Evolutionary conservation across 2,888 invertebrate species (phyloP).

Genomic region (Oscheius onirici): DNA sequence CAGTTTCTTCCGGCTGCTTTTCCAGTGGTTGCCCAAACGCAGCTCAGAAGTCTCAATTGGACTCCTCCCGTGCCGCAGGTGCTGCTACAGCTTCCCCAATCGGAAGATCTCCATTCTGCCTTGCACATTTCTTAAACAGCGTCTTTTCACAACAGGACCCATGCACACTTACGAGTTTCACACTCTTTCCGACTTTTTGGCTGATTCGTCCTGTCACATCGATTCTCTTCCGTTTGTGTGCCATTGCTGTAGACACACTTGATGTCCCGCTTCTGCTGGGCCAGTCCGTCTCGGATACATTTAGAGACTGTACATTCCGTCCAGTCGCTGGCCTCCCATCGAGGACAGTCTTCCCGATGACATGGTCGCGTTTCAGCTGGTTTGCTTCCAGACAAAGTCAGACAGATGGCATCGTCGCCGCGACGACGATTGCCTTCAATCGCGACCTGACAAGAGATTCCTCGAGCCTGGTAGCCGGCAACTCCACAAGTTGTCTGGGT

Average conservation of each 20-base stretch:
- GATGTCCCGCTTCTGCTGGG: constrained; percentile 81
- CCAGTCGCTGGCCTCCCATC: constrained; percentile 67
- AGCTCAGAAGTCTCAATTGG: constrained; percentile 84
- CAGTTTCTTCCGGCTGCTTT: constrained; percentile 88
- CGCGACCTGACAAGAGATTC: constrained; percentile 37
- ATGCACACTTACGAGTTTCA: constrained; percentile 76
- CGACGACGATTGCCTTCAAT: constrained; percentile 38
- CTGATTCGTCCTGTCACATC: constrained; percentile 81
- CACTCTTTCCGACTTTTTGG: constrained; percentile 86
- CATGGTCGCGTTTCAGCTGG: constrained; percentile 66
- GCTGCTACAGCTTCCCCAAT: constrained; percentile 91
- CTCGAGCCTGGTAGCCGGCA: constrained; percentile 54
- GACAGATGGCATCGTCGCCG: constrained; percentile 51
- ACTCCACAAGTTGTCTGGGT: constrained; percentile 53
- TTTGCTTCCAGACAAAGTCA: constrained; percentile 38
- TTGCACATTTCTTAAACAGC: constrained; percentile 71
- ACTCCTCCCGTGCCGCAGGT: constrained; percentile 85
- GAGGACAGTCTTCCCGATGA: constrained; percentile 59
- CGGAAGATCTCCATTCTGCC: constrained; percentile 88
- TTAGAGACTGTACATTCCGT: constrained; percentile 57
- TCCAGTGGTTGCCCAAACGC: constrained; percentile 89
- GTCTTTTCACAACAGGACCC: neutral
- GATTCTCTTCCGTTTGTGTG: constrained; percentile 75
- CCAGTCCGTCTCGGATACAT: constrained; percentile 80
- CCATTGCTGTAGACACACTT: constrained; percentile 76